Base-by-base conservation (phyloP, 2,113 vertebrate genomes). In the Antechinus flavipes region DNA sequence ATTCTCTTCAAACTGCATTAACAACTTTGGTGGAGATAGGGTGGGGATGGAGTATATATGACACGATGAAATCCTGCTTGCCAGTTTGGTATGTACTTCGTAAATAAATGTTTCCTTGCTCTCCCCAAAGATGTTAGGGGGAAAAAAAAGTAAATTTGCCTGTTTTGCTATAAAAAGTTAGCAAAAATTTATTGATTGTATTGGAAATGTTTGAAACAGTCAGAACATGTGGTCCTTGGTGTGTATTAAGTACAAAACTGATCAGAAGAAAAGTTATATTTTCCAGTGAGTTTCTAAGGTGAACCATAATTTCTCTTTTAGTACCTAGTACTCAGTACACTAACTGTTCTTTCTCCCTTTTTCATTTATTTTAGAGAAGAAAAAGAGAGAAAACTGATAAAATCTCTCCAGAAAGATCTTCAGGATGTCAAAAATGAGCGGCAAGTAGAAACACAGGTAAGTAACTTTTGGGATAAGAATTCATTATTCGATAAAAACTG, bases 391-490 rank as follows among this genome's bases (percentile, higher is more conserved):
- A 98, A 97, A 56, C 97, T 98, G 97, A 98, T 99, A 93, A 99
- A 97, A 97, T 95, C 94, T 91, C 98, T 99, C 42, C 97, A 99
- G 95, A 99, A 98, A 97, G 98, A 99, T 93, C 97, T 99, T 89
- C 68, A 98, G 52, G 98, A 99, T 90, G 96, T 99, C 96, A 98
- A 97, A 97, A 98, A 97, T 95, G 98, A 99, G 96, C 98, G 97
- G n/a, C 96, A 98, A 49, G 90, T 93, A 93, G 99, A 99, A 96
- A 91, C 99, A 90, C 98, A 99, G 99, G 99, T 99, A 97, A 97
- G 98, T 42, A 42, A 42, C 42, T 42, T 42, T 42, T 42, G 42
- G 42, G 42, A 42, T 42, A 42, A 42, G 42, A 42, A 42, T 42
- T 42, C 42, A 42, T 42, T 42, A 42, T 42, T 42, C 42, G 42